These are phyloP conservation scores for Chrysemys picta DNA, from an alignment of 2,113 vertebrate genomes.

Conservation along the genomic window DNA sequence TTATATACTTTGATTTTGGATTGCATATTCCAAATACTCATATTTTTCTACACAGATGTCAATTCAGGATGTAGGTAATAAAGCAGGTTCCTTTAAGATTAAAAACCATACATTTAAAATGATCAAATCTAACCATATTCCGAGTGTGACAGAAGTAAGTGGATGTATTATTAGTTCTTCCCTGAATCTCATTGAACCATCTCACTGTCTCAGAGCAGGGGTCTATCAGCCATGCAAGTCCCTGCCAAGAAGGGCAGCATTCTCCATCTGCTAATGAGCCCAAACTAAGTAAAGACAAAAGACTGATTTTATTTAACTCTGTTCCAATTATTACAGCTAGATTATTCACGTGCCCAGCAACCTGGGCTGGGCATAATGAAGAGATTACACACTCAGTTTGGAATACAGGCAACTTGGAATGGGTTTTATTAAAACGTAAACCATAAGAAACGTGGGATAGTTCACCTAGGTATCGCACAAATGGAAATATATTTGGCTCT, in stretches of 20 bases:
- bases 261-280: constrained; percentile 72
- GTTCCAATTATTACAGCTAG: constrained; percentile 58
- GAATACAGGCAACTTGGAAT: constrained; percentile 40
- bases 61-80: constrained; percentile 47
- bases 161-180: background rate
- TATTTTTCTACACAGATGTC: constrained; percentile 57
- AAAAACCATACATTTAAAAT: background rate
- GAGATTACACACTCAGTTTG: constrained; percentile 20
- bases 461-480: constrained; percentile 12
- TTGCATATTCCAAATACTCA: constrained; percentile 20
- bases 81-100: constrained; percentile 36
- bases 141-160: constrained; percentile 38
- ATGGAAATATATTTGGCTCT: constrained; percentile 50
- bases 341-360: constrained; percentile 32
- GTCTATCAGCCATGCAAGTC: constrained; percentile 27
- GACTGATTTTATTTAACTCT: constrained; percentile 68
- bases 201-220: constrained; percentile 16
- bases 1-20: constrained; percentile 33
- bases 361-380: constrained; percentile 58
- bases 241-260: constrained; percentile 57
- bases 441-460: constrained; percentile 27
- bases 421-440: constrained; percentile 56
- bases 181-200: constrained; percentile 37
- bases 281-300: constrained; percentile 60
- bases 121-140: constrained; percentile 14